phyloP scores from a whole-genome alignment of 2,113 vertebrate genomes.

The Sinocyclocheilus maitianheensis region DNA sequence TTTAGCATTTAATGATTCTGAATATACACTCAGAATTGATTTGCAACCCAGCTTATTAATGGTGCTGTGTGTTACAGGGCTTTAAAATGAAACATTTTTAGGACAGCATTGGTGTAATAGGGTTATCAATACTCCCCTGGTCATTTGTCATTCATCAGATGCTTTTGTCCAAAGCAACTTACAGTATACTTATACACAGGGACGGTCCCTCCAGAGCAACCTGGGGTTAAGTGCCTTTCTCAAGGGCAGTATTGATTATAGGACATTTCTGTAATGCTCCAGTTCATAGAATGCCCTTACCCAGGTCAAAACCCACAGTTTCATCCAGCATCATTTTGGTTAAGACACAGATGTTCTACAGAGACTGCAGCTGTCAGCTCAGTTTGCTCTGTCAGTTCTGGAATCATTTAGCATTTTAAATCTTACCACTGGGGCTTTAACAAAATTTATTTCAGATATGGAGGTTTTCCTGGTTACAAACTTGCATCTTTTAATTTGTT shows the following conservation, averaged over 20 bases:
- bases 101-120: neutral
- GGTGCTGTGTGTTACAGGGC: conserved; percentile 29
- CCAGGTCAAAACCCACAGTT: neutral
- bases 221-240: conserved; percentile 41
- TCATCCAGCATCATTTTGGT: neutral
- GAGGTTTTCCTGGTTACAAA: neutral
- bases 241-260: conserved; percentile 23
- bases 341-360: neutral
- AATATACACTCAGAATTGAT: neutral
- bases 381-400: too few species aligned
- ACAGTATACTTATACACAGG: neutral
- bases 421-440: conserved; percentile 32
- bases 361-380: neutral
- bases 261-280: neutral
- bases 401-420: neutral
- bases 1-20: neutral
- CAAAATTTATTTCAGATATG: neutral
- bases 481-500: neutral
- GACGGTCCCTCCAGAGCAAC: neutral
- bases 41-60: neutral
- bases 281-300: conserved; percentile 20
- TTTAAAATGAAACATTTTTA: neutral
- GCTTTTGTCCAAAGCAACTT: conserved; percentile 7
- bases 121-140: neutral
- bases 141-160: neutral